phyloP scores from a whole-genome alignment of 2,113 vertebrate genomes.

The Gobiocypris rarus region DNA sequence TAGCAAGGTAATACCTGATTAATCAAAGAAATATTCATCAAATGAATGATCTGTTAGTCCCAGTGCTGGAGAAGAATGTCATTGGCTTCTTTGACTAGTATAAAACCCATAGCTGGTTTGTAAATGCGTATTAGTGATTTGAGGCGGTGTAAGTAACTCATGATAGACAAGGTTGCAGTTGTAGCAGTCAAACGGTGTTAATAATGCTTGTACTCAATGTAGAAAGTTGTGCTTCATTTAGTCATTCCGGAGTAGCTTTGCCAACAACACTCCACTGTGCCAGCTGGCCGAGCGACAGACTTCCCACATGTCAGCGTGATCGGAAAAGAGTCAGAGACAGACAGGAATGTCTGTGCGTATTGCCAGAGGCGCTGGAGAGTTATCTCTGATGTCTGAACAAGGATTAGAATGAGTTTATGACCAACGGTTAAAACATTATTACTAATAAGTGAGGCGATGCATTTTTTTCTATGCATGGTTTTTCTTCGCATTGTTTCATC shows the following conservation, averaged over 20 bases:
- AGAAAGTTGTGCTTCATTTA: conserved; percentile 5
- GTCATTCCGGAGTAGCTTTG: not conserved
- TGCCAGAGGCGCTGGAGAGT: conserved; percentile 27
- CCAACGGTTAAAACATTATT: not conserved
- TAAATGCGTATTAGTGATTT: not conserved
- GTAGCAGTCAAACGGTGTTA: not conserved
- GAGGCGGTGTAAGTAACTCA: not conserved
- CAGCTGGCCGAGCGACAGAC: conserved; percentile 16
- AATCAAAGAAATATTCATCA: not conserved
- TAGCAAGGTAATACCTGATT: not conserved
- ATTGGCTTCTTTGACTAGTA: not conserved
- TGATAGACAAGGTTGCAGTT: not conserved
- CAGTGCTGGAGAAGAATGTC: not conserved
- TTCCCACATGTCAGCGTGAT: conserved; percentile 1
- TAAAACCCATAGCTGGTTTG: not conserved
- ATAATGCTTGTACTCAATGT: not conserved
- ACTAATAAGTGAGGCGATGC: not conserved
- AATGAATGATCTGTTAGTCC: not conserved
- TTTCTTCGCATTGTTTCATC: too few species aligned
- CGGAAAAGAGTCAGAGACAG: conserved; percentile 1
- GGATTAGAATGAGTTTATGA: not conserved
- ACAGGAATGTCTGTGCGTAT: conserved; percentile 36
- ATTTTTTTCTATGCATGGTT: not conserved
- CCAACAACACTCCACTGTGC: not conserved
- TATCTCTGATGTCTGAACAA: not conserved